Evolutionary conservation across 2,888 invertebrate genomes (phyloP).

Genomic region (Hydriomena furcata): DNA sequence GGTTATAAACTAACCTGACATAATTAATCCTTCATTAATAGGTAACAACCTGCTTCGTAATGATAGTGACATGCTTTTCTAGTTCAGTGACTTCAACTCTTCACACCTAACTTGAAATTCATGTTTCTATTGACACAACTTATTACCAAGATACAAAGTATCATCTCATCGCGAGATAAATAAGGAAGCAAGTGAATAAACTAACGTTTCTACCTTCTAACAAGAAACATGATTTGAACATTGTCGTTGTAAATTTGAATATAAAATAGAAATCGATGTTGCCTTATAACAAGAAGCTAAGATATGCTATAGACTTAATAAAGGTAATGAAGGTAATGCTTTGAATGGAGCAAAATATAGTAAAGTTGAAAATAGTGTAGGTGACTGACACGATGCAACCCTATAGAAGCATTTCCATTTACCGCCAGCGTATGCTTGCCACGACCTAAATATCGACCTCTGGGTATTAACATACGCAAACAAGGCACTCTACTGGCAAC

Average conservation of each 20-base stretch:
- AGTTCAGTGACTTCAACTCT: slow-evolving; percentile 35
- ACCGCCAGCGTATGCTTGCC: slow-evolving; percentile 49
- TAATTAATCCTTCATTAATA: slow-evolving; percentile 23
- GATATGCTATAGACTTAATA: too few relatives aligned
- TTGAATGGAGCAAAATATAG: too few relatives aligned
- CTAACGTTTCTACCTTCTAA: too few relatives aligned
- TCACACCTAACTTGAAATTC: slow-evolving; percentile 30
- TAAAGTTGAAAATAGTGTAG: too few relatives aligned
- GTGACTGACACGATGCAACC: slow-evolving; percentile 27
- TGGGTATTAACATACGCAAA: slow-evolving; percentile 48
- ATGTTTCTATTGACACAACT: slow-evolving; percentile 37
- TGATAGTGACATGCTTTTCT: slow-evolving; percentile 28
- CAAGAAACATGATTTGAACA: neutral
- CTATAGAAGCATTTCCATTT: slow-evolving; percentile 38
- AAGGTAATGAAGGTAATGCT: too few relatives aligned
- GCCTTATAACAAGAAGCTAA: neutral
- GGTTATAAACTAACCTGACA: slow-evolving; percentile 23
- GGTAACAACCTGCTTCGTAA: slow-evolving; percentile 3
- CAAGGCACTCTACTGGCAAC: slow-evolving; percentile 40
- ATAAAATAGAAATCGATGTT: too few relatives aligned
- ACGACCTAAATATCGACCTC: slow-evolving; percentile 60
- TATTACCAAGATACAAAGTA: slow-evolving; percentile 31
- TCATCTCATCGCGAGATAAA: slow-evolving; percentile 8
- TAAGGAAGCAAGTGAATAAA: slow-evolving; percentile 13
- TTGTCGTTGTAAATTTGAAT: neutral